phyloP scores from a whole-genome alignment of 2,888 invertebrate genomes.

The Agrilus mali region DNA sequence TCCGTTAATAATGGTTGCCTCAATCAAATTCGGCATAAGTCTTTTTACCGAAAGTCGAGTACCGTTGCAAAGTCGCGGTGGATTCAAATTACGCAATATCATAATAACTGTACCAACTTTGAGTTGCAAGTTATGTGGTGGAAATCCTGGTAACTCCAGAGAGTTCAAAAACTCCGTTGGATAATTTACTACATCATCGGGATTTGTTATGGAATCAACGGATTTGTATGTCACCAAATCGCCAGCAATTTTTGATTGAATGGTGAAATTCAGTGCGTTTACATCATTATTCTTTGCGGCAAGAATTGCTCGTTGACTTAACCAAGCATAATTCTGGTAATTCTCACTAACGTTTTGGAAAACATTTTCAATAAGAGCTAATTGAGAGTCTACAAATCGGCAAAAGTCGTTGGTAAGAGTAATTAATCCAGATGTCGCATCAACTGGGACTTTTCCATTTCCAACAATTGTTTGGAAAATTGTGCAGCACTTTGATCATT shows the following conservation, averaged over 20 bases:
- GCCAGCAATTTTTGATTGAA: slow-evolving; percentile 11
- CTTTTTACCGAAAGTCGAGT: no score
- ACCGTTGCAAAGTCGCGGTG: no score
- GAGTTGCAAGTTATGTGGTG: slow-evolving; percentile 17
- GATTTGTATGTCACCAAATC: slow-evolving; percentile 13
- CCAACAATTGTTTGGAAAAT: slow-evolving; percentile 21
- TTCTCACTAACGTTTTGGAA: no score
- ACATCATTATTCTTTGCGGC: slow-evolving; percentile 23
- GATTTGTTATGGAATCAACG: slow-evolving; percentile 12
- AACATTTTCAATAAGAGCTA: no score
- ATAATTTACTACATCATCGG: slow-evolving; percentile 14
- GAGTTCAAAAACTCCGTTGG: slow-evolving; percentile 18
- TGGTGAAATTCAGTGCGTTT: slow-evolving; percentile 10
- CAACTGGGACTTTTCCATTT: slow-evolving; percentile 18
- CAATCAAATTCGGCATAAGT: no score
- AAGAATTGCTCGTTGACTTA: slow-evolving; percentile 23
- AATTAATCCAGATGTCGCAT: slow-evolving; percentile 18
- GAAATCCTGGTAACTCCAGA: slow-evolving; percentile 17
- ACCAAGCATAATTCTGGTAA: no score
- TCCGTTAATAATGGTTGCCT: no score
- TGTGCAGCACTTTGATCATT: no score
- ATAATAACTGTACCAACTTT: slow-evolving; percentile 13
- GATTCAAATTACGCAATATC: no score
- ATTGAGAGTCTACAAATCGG: no score
- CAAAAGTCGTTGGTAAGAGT: slow-evolving; percentile 20